Percentiles rank a stretch among this genome's conserved stretches.
Evolutionary conservation across 2,888 invertebrate species (phyloP).

Genomic region (Ormyrus nitidulus): DNA sequence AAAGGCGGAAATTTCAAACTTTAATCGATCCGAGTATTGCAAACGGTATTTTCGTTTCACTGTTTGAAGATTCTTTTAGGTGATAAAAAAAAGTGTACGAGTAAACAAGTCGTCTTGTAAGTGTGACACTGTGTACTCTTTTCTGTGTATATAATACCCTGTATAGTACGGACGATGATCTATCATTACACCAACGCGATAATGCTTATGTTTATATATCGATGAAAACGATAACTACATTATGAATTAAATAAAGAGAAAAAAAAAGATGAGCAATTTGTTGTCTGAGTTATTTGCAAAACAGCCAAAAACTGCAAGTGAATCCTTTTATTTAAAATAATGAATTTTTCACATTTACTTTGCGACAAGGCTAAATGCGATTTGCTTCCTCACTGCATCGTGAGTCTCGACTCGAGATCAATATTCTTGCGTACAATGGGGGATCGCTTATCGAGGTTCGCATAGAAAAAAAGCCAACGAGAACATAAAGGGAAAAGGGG

Average conservation of each 20-base stretch:
- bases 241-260: constrained; percentile 69
- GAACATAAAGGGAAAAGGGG: constrained; percentile 47
- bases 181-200: constrained; percentile 66
- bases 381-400: constrained; percentile 55
- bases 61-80: constrained; percentile 43
- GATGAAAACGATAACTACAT: constrained; percentile 69
- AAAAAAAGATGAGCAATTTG: constrained; percentile 63
- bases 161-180: constrained; percentile 68
- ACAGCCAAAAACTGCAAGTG: background rate
- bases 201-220: constrained; percentile 72
- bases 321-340: constrained; percentile 54
- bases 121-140: constrained; percentile 66
- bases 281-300: constrained; percentile 56
- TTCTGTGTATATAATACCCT: constrained; percentile 71
- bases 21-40: background rate
- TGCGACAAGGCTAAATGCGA: constrained; percentile 47
- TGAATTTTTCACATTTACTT: constrained; percentile 47
- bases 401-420: constrained; percentile 57
- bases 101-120: constrained; percentile 63
- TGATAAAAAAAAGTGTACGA: constrained; percentile 55
- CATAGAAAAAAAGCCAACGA: constrained; percentile 39
- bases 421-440: constrained; percentile 64
- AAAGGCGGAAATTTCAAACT: constrained; percentile 8
- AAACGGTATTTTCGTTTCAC: constrained; percentile 10
- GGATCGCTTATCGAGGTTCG: constrained; percentile 62